Conservation (phyloP, 2,113 vertebrate genomes). For the Ameiurus melas region DNA sequence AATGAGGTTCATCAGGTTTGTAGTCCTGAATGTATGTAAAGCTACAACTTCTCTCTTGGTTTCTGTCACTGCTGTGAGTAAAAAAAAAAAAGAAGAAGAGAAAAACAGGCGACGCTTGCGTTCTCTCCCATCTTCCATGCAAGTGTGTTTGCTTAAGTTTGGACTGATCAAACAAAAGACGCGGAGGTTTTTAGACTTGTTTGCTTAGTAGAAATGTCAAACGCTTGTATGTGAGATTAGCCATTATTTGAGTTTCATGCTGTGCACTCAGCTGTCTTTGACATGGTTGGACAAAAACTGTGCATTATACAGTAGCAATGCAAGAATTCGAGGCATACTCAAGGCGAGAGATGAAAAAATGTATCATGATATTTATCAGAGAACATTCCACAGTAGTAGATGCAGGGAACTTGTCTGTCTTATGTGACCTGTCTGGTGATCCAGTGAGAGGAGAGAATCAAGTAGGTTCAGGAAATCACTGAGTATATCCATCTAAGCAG, state of each 20-base stretch:
- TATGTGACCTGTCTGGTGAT: neutral
- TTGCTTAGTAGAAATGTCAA: neutral
- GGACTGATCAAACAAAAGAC: neutral
- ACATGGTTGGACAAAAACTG: neutral
- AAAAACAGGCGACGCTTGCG: neutral
- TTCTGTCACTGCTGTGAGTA: neutral
- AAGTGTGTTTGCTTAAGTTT: neutral
- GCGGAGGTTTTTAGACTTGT: neutral
- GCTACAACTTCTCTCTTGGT: neutral
- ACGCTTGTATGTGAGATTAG: neutral
- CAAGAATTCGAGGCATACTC: neutral
- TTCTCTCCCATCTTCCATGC: neutral
- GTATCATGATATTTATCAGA: neutral
- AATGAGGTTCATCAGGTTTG: neutral
- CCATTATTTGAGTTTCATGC: neutral
- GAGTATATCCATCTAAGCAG: neutral
- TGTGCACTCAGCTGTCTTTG: neutral
- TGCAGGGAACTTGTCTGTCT: neutral
- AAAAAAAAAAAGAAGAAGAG: neutral
- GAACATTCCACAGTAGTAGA: neutral
- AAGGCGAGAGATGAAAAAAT: neutral
- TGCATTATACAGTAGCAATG: slow-evolving; percentile 20
- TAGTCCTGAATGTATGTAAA: neutral
- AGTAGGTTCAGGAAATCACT: too few species aligned
- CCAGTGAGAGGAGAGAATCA: neutral